Percentiles rank a stretch among this genome's conserved stretches.
Evolutionary conservation across 2,888 invertebrate genomes (phyloP).

Genomic region (Metalampra italica): DNA sequence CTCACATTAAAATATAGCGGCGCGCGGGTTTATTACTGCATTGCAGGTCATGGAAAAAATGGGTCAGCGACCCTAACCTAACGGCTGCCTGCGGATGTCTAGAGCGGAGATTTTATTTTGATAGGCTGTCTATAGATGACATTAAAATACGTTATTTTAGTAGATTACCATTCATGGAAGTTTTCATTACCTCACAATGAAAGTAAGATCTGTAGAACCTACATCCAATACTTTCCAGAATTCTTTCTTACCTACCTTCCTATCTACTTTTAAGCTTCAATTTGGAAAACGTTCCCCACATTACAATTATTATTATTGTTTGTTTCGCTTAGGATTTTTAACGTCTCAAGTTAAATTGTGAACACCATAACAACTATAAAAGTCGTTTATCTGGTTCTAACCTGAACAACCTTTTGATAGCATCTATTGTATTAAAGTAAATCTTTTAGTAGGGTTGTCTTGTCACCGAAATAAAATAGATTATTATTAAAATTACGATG

Average conservation of each 20-base stretch:
- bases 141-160: background rate
- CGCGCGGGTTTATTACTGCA: constrained; percentile 40
- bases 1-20: constrained; percentile 25
- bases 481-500: too few relatives aligned
- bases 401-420: constrained; percentile 31
- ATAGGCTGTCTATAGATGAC: constrained; percentile 37
- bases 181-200: too few relatives aligned
- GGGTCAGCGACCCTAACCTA: constrained; percentile 45
- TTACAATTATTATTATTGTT: constrained; percentile 45
- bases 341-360: constrained; percentile 69
- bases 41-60: constrained; percentile 65
- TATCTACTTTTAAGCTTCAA: background rate
- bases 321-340: constrained; percentile 48
- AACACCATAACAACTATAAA: constrained; percentile 68
- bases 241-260: too few relatives aligned
- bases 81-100: constrained; percentile 12
- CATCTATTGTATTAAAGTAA: constrained; percentile 3
- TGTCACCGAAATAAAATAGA: too few relatives aligned
- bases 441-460: background rate
- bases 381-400: constrained; percentile 54
- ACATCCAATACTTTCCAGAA: too few relatives aligned
- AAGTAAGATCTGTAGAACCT: too few relatives aligned
- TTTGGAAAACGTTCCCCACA: background rate
- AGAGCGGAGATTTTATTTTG: constrained; percentile 36
- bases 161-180: background rate